Percentiles rank a stretch among this genome's conserved stretches.
Conservation (phyloP, 2,113 vertebrate genomes). For the Phylloscopus whistleri region DNA sequence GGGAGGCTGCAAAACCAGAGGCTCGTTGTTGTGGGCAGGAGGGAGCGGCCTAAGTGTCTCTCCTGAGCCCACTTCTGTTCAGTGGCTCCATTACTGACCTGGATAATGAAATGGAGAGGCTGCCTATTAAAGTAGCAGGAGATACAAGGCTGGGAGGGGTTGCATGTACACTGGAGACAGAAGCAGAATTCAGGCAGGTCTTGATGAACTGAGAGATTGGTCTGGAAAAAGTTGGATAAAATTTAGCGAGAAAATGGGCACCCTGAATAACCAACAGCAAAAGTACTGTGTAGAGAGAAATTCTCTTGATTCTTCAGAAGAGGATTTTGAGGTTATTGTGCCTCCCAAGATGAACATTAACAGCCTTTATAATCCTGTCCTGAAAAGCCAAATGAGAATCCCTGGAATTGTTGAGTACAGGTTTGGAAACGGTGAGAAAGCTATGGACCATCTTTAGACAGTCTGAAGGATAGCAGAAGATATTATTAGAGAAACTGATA, state of each 20-base stretch:
- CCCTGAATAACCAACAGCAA: background rate
- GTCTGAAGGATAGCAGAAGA: background rate
- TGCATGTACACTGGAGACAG: background rate
- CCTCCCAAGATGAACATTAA: background rate
- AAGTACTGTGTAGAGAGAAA: background rate
- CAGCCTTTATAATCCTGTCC: background rate
- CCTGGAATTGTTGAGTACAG: background rate
- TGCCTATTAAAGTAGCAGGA: background rate
- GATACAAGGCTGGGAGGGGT: background rate
- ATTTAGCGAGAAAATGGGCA: background rate
- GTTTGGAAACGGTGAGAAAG: background rate
- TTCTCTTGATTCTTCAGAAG: background rate
- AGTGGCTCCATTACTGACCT: background rate
- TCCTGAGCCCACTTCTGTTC: background rate
- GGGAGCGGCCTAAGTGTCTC: background rate
- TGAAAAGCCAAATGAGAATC: background rate
- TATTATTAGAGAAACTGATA: background rate
- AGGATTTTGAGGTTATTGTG: background rate
- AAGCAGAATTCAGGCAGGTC: background rate
- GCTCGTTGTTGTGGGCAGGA: background rate
- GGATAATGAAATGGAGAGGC: background rate
- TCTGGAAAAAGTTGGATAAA: background rate
- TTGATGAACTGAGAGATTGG: background rate
- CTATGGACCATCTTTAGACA: background rate
- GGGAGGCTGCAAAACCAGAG: background rate